Percentiles rank a stretch among this genome's conserved stretches.
phyloP scores from a whole-genome alignment of 2,113 vertebrate genomes.

The Alaudala cheleensis region DNA sequence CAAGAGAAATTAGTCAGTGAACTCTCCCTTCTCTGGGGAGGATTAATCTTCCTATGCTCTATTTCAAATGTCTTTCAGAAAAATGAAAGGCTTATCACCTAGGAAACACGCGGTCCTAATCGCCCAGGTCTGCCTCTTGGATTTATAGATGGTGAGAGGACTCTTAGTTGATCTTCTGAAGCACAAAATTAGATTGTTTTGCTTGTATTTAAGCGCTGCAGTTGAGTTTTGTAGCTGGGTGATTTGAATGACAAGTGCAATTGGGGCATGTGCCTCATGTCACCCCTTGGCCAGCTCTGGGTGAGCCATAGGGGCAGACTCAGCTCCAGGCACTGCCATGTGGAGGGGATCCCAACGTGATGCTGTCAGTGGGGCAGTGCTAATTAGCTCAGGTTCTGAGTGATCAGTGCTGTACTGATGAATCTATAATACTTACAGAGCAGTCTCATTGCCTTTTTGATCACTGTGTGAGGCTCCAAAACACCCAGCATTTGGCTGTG shows the following conservation, averaged over 20 bases:
- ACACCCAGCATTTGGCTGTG: background rate
- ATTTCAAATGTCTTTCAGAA: slow-evolving; percentile 71
- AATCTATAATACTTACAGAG: background rate
- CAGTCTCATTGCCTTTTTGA: background rate
- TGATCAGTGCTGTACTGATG: background rate
- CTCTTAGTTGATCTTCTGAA: slow-evolving; percentile 31
- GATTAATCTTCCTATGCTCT: slow-evolving; percentile 70
- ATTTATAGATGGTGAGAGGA: slow-evolving; percentile 9
- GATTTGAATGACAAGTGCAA: background rate
- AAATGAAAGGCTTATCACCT: slow-evolving; percentile 74
- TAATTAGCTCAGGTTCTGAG: background rate
- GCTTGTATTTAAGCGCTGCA: background rate
- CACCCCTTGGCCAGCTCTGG: background rate
- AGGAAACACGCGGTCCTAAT: slow-evolving; percentile 74
- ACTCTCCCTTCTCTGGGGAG: slow-evolving; percentile 71
- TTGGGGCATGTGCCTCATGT: rapidly evolving
- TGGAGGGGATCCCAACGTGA: background rate
- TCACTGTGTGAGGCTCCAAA: background rate
- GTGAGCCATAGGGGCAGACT: background rate
- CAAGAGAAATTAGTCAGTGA: slow-evolving; percentile 70
- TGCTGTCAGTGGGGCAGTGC: background rate
- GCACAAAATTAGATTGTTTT: slow-evolving; percentile 46
- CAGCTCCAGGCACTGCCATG: background rate
- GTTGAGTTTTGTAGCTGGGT: background rate
- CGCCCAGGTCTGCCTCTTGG: slow-evolving; percentile 45